A percentile compares a stretch with the other conserved stretches of the same genome.
phyloP scores from a whole-genome alignment of 1,140 invertebrate species.

The Lepidurus arcticus region DNA sequence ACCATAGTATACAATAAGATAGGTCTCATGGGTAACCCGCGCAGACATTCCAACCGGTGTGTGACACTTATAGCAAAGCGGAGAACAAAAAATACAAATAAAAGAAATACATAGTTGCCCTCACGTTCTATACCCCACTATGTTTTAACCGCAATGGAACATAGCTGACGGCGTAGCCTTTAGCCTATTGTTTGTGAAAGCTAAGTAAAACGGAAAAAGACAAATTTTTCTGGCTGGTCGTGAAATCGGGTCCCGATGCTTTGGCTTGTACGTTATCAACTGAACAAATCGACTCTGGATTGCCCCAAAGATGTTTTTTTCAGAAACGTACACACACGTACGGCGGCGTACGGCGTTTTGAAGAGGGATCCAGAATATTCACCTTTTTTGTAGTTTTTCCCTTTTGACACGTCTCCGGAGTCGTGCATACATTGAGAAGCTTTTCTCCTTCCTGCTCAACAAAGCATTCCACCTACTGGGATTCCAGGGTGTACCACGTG shows the following conservation, averaged over 20 bases:
- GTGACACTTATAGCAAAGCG: not conserved
- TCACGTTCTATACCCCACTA: not conserved
- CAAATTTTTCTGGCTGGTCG: not conserved
- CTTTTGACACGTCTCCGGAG: not conserved
- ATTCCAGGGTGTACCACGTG: not conserved
- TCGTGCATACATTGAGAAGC: conserved; percentile 12
- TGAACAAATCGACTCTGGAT: not conserved
- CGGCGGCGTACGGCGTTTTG: too few species aligned
- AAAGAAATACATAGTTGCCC: not conserved
- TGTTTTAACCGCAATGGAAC: too few species aligned
- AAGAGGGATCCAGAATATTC: not conserved
- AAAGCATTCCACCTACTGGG: not conserved
- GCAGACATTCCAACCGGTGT: conserved; percentile 1
- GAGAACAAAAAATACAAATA: not conserved
- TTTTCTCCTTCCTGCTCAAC: conserved; percentile 9
- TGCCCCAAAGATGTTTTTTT: too few species aligned
- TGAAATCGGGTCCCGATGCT: not conserved
- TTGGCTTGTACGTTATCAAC: not conserved
- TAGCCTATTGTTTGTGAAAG: too few species aligned
- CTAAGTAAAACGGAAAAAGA: not conserved
- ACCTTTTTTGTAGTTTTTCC: not conserved
- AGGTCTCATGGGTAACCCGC: not conserved
- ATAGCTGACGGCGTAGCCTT: too few species aligned
- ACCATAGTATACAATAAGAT: conserved; percentile 1
- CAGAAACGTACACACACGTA: too few species aligned